Conservation (phyloP, 2,113 vertebrate species). For the Macquaria ambigua region DNA sequence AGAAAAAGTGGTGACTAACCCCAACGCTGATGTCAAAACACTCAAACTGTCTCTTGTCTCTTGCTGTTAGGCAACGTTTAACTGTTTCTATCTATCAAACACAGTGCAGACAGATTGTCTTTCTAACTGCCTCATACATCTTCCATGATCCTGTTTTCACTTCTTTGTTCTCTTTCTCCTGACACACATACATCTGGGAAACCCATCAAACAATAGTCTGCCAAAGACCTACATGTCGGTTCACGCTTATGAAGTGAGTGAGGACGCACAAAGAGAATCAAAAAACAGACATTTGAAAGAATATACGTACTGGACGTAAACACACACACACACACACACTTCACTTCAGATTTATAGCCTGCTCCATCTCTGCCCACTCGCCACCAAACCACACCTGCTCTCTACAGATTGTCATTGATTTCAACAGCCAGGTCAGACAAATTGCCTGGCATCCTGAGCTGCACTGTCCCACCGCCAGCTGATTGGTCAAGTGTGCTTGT, state of each 20-base stretch:
- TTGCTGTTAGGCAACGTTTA: background rate
- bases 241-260: background rate
- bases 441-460: conserved; percentile 46
- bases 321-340: background rate
- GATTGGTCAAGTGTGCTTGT: conserved; percentile 17
- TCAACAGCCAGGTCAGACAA: conserved; percentile 54
- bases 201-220: background rate
- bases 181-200: background rate
- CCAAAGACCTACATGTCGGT: background rate
- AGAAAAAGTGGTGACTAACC: background rate
- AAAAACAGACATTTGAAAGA: background rate
- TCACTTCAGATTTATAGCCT: conserved; percentile 23
- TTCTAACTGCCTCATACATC: background rate
- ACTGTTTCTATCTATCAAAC: background rate
- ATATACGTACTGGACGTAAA: too few species aligned
- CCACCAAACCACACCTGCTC: conserved; percentile 54
- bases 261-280: background rate
- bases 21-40: conserved; percentile 2
- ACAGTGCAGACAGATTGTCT: background rate
- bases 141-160: background rate
- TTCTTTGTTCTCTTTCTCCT: background rate
- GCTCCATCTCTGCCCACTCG: conserved; percentile 27
- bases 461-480: conserved; percentile 25
- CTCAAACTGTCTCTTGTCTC: background rate
- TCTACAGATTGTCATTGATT: conserved; percentile 54